Conservation (phyloP, 2,113 vertebrate genomes). For the Chaenogobius annularis region DNA sequence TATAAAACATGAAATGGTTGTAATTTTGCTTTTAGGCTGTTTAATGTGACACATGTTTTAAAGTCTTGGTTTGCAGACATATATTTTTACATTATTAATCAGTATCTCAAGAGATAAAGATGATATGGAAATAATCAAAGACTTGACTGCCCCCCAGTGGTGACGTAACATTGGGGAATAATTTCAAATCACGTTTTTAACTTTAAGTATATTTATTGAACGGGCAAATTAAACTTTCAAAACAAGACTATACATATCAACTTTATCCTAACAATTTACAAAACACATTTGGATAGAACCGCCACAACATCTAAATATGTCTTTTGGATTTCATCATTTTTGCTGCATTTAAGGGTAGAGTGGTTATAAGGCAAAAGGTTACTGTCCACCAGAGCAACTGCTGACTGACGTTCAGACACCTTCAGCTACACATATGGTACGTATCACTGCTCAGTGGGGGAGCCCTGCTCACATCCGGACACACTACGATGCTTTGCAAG, state of each 20-base stretch:
- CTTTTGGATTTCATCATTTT: conserved; percentile 1
- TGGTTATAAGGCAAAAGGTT: conserved; percentile 68
- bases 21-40: neutral
- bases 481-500: conserved; percentile 25
- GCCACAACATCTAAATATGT: conserved; percentile 44
- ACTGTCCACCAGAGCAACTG: conserved; percentile 32
- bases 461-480: conserved; percentile 71
- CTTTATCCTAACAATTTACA: conserved; percentile 48
- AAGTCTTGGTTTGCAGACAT: neutral
- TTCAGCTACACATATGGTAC: conserved; percentile 24
- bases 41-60: neutral
- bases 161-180: neutral
- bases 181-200: neutral
- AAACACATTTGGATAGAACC: conserved; percentile 36
- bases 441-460: conserved; percentile 65
- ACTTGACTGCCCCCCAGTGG: conserved; percentile 46
- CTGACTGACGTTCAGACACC: conserved; percentile 16
- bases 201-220: conserved; percentile 58
- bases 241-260: conserved; percentile 40
- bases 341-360: conserved; percentile 61
- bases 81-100: neutral
- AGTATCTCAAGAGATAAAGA: neutral
- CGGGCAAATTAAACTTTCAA: conserved; percentile 23
- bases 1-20: neutral
- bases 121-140: neutral